These are phyloP conservation scores for Polydrusus tereticollis DNA, from an alignment of 2,888 invertebrate genomes.

Conservation along the genomic window DNA sequence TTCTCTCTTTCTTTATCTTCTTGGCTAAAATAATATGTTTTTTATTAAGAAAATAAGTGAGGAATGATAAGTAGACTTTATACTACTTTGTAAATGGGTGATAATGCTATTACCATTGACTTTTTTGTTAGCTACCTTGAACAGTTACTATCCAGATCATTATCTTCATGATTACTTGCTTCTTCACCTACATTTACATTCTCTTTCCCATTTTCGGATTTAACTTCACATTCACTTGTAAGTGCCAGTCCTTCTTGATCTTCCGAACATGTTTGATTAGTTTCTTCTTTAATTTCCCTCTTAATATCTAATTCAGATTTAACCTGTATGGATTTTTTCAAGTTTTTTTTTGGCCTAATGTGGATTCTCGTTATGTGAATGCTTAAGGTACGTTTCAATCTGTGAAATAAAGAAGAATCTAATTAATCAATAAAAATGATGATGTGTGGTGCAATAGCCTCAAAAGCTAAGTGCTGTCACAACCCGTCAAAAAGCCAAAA, in stretches of 20 bases:
- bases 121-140: slow-evolving; percentile 23
- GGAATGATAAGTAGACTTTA: no score
- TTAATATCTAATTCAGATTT: not conserved
- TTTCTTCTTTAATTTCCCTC: slow-evolving; percentile 6
- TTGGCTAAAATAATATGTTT: slow-evolving; percentile 32
- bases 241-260: not conserved
- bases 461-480: no score
- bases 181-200: slow-evolving; percentile 1
- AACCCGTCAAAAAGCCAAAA: not conserved
- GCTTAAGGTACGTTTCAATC: slow-evolving; percentile 53
- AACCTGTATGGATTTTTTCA: not conserved
- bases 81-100: no score
- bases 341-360: slow-evolving; percentile 27
- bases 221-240: not conserved
- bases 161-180: slow-evolving; percentile 20
- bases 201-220: not conserved
- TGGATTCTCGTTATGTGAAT: slow-evolving; percentile 55
- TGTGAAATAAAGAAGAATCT: not conserved
- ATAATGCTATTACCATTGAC: not conserved
- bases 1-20: slow-evolving; percentile 25
- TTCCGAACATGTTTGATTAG: not conserved
- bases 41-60: no score
- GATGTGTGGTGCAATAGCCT: no score
- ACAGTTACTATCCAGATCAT: slow-evolving; percentile 6
- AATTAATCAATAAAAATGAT: not conserved